These are phyloP conservation scores for Xiphophorus maculatus DNA, from an alignment of 2,113 vertebrate genomes.

Conservation along the genomic window DNA sequence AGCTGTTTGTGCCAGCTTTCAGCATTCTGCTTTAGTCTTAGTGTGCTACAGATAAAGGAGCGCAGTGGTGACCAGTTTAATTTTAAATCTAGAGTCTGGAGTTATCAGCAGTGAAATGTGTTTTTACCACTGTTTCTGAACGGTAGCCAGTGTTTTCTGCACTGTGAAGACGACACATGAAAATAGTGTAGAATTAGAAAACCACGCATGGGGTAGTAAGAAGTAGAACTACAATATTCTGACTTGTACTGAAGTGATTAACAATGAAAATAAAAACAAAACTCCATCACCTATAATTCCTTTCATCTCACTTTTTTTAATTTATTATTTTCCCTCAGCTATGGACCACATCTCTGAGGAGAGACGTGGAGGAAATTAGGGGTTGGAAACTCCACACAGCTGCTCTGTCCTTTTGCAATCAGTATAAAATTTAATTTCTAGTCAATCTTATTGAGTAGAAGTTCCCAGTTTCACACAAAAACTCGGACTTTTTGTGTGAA, in stretches of 20 bases:
- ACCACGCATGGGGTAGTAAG: not conserved
- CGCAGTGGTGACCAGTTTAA: not conserved
- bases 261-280: too few species aligned
- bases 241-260: too few species aligned
- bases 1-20: not conserved
- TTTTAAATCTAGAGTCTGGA: not conserved
- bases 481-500: too few species aligned
- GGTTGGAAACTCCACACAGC: too few species aligned
- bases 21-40: not conserved
- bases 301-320: too few species aligned
- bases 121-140: not conserved
- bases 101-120: not conserved
- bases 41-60: not conserved
- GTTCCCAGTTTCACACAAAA: too few species aligned
- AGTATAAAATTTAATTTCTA: too few species aligned
- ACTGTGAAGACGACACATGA: not conserved
- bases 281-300: not conserved
- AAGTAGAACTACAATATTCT: not conserved
- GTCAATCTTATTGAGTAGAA: too few species aligned
- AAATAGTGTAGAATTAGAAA: not conserved
- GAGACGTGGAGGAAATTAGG: too few species aligned
- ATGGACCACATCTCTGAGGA: too few species aligned
- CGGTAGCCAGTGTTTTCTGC: not conserved
- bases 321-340: not conserved
- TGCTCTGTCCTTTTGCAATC: too few species aligned